Conservation (phyloP, 1,140 invertebrate species). For the Anastatus disparis region DNA sequence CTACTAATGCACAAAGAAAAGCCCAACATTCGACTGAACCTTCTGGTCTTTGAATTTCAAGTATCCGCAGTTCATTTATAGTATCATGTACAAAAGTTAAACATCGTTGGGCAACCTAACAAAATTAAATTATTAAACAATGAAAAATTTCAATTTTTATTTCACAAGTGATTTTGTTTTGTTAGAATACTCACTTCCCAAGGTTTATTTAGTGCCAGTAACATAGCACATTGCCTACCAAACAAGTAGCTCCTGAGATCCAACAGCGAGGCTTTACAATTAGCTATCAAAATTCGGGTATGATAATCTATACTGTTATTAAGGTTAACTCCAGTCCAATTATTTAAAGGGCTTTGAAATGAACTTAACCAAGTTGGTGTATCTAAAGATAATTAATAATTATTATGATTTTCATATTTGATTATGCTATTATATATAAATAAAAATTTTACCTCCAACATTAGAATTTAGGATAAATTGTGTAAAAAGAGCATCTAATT, state of each 20-base stretch:
- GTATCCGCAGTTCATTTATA: constrained; percentile 80
- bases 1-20: constrained; percentile 90
- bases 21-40: constrained; percentile 94
- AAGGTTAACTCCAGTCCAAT: constrained; percentile 85
- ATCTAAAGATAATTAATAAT: constrained; percentile 62
- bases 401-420: constrained; percentile 5
- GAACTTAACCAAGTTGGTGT: constrained; percentile 82
- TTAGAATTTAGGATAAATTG: constrained; percentile 95
- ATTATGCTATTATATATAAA: constrained; percentile 25
- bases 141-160: background rate
- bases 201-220: constrained; percentile 80
- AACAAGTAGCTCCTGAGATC: constrained; percentile 96
- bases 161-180: too few species aligned
- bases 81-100: constrained; percentile 89
- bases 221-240: constrained; percentile 89
- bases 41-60: constrained; percentile 80
- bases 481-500: constrained; percentile 95
- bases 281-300: constrained; percentile 76
- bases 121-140: background rate
- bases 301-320: constrained; percentile 74
- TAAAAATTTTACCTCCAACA: constrained; percentile 73
- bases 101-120: constrained; percentile 83
- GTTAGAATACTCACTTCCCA: constrained; percentile 75
- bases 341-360: constrained; percentile 80
- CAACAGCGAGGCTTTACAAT: constrained; percentile 80